Conservation (phyloP, 2,797 vertebrate genomes). For the Cephalopachus bancanus region DNA sequence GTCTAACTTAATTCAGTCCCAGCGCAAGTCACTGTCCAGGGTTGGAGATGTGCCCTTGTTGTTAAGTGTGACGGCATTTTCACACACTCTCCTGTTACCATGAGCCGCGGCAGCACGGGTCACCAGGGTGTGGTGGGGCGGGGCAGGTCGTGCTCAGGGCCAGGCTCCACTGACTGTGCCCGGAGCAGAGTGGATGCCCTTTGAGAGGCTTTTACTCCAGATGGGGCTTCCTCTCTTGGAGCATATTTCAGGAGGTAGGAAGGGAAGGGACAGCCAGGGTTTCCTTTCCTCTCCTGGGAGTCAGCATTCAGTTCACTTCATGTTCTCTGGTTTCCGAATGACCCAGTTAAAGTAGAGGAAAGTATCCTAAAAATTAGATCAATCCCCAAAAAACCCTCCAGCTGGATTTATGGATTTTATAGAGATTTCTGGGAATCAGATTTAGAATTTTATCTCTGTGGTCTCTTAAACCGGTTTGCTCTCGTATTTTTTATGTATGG, state of each 20-base stretch:
- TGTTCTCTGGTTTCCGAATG: conserved; percentile 5
- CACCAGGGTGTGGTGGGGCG: background rate
- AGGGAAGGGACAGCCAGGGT: background rate
- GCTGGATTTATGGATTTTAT: background rate
- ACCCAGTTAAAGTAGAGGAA: background rate
- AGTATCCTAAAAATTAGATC: background rate
- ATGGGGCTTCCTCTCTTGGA: background rate
- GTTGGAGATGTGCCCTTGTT: background rate
- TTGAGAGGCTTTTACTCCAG: background rate
- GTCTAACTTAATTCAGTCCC: background rate
- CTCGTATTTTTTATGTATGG: background rate
- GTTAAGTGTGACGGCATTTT: background rate
- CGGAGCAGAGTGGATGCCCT: background rate
- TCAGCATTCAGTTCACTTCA: background rate
- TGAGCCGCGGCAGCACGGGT: fast-evolving
- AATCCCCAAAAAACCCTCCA: background rate
- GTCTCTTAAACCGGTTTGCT: background rate
- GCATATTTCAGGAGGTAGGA: background rate
- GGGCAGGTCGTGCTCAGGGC: background rate
- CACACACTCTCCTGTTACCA: fast-evolving
- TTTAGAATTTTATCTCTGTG: background rate
- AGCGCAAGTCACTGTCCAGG: background rate
- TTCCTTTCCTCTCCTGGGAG: background rate
- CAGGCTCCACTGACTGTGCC: background rate
- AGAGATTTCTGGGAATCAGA: background rate